Evolutionary conservation across 2,888 invertebrate species (phyloP), one percentile per base, ranked within the genome.

Genomic region (Phlogophora meticulosa): DNA sequence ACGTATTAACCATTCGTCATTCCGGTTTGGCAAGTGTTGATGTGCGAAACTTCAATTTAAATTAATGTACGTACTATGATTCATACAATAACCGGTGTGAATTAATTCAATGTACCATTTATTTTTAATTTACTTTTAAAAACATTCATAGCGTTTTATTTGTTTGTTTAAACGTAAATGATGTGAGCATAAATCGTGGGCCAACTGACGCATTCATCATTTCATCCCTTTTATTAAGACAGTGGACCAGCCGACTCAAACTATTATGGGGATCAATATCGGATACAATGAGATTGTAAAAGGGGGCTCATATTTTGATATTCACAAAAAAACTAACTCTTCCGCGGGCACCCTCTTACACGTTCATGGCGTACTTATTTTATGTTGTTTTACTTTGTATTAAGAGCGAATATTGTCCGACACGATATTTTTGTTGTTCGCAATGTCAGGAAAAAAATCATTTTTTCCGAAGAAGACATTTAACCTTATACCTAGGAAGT

Each of bases 271-370:
- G 95, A 94, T 95, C 95, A 95, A 95, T 95, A 95, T 88, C 93
- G 92, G 91, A 92, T 93, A 95, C 94, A 95, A 95, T 94, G 86
- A 93, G 90, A 93, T 93, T 93, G 93, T 94, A 94, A 94, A 94
- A 93, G 92, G 94, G 95, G 95, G 94, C 94, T 94, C 94, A 93
- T 94, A 94, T 95, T 95, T 95, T 95, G 91, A 94, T 94, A 94
- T 94, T 94, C 94, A 94, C 92, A 93, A 94, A 92, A 93, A 94
- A 93, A 92, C 90, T 91, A 94, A 94, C 94, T 94, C 94, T 94
- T 94, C 92, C 90, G 80, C 87, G 56, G 80, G 86, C 86, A 83
- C 93, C 92, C 91, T 90, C 87, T 82, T 72, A 78, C 77, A 62
- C 36, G 38, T 72, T 49, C 53, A 9, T 36, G 77, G 74, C 36